Evolutionary conservation across 2,113 vertebrate genomes (phyloP).

Genomic region (Anser cygnoides): DNA sequence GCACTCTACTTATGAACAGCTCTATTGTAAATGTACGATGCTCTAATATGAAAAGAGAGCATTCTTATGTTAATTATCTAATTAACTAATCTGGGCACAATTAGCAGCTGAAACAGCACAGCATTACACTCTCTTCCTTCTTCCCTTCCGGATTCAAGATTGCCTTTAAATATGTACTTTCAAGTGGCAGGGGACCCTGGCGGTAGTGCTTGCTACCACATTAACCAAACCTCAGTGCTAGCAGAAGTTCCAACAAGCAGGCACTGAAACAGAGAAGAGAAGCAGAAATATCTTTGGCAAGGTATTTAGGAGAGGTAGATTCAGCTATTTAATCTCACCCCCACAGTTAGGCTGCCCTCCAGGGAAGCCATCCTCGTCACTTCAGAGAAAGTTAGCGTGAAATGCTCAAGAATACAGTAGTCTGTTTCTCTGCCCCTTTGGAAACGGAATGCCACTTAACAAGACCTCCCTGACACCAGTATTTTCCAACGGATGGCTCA

Average conservation of each 20-base stretch:
- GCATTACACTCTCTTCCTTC: conserved; percentile 56
- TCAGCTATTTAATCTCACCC: neutral
- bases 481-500: conserved; percentile 15
- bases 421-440: neutral
- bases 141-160: conserved; percentile 42
- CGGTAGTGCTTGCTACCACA: neutral
- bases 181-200: conserved; percentile 11
- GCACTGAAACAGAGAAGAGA: neutral
- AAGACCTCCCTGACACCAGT: neutral
- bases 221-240: neutral
- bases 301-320: neutral
- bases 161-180: conserved; percentile 45
- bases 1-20: conserved; percentile 62
- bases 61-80: conserved; percentile 74
- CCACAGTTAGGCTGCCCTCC: neutral
- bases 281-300: neutral
- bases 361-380: neutral
- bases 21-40: conserved; percentile 68
- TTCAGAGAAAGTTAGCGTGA: neutral
- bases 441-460: neutral
- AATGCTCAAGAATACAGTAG: neutral
- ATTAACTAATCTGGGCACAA: conserved; percentile 73
- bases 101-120: conserved; percentile 63
- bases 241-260: neutral
- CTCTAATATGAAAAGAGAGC: conserved; percentile 68